These are phyloP conservation scores for Merluccius polli DNA, from an alignment of 2,797 vertebrate genomes.

Conservation along the genomic window DNA sequence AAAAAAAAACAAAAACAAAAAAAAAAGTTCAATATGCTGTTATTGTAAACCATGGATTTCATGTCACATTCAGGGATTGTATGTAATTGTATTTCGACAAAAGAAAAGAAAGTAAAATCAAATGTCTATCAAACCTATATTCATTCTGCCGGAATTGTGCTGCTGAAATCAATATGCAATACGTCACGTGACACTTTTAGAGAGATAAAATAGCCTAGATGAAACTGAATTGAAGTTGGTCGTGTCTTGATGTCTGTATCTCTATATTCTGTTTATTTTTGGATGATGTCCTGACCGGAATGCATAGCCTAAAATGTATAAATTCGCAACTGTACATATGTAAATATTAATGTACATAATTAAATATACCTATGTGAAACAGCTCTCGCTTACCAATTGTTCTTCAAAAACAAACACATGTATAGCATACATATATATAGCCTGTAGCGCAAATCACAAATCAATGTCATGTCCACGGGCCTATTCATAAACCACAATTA, in stretches of 20 bases:
- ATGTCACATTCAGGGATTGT: slow-evolving; percentile 71
- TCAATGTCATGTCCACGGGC: background rate
- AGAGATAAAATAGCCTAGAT: slow-evolving; percentile 36
- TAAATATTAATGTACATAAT: slow-evolving; percentile 80
- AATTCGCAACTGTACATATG: slow-evolving; percentile 65
- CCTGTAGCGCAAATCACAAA: no score
- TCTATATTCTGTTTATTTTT: slow-evolving; percentile 51
- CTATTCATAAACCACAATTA: background rate
- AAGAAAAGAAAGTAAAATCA: slow-evolving; percentile 22
- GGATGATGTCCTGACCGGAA: slow-evolving; percentile 66
- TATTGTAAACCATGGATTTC: slow-evolving; percentile 46
- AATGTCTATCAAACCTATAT: slow-evolving; percentile 40
- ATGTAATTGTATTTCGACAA: slow-evolving; percentile 57
- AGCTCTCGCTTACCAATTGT: slow-evolving; percentile 16
- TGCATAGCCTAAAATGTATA: slow-evolving; percentile 70
- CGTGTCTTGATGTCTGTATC: slow-evolving; percentile 59
- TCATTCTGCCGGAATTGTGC: slow-evolving; percentile 64
- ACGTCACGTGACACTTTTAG: slow-evolving; percentile 48
- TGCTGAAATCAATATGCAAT: slow-evolving; percentile 73
- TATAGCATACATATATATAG: background rate
- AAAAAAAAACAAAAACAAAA: slow-evolving; percentile 64
- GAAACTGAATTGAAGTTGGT: slow-evolving; percentile 36
- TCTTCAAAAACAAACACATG: slow-evolving; percentile 12
- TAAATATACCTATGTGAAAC: slow-evolving; percentile 65
- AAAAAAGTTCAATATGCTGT: slow-evolving; percentile 63